Evolutionary conservation across 2,113 vertebrate genomes (phyloP).

Genomic region (Stomatorhinus ivindoensis): DNA sequence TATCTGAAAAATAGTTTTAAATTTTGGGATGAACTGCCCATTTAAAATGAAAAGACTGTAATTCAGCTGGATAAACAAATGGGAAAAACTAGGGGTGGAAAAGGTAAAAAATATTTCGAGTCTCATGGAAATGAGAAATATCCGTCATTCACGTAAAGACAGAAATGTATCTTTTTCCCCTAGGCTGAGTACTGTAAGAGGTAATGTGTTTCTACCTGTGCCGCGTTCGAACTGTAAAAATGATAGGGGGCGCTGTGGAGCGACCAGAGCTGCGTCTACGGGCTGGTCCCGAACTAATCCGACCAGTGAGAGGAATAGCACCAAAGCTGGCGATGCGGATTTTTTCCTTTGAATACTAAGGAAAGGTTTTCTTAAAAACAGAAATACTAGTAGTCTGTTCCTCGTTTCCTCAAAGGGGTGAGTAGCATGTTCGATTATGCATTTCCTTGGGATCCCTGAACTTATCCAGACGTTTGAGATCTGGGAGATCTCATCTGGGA

Average conservation of each 20-base stretch:
- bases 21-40: background rate
- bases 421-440: background rate
- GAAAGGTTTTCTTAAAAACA: background rate
- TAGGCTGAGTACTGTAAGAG: background rate
- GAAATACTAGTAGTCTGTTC: background rate
- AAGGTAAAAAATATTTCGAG: background rate
- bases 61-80: background rate
- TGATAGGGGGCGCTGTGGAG: background rate
- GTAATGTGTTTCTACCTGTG: background rate
- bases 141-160: background rate
- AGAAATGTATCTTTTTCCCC: background rate
- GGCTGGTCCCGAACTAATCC: background rate
- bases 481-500: background rate
- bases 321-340: background rate
- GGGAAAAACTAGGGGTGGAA: background rate
- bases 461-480: background rate
- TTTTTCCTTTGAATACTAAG: background rate
- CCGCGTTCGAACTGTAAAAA: background rate
- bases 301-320: background rate
- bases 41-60: background rate
- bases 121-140: background rate
- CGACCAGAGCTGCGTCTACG: background rate
- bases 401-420: background rate
- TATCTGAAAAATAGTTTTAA: background rate
- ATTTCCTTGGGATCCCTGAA: background rate